Base-by-base conservation (phyloP, 2,888 invertebrate genomes). In the Noctua janthe region DNA sequence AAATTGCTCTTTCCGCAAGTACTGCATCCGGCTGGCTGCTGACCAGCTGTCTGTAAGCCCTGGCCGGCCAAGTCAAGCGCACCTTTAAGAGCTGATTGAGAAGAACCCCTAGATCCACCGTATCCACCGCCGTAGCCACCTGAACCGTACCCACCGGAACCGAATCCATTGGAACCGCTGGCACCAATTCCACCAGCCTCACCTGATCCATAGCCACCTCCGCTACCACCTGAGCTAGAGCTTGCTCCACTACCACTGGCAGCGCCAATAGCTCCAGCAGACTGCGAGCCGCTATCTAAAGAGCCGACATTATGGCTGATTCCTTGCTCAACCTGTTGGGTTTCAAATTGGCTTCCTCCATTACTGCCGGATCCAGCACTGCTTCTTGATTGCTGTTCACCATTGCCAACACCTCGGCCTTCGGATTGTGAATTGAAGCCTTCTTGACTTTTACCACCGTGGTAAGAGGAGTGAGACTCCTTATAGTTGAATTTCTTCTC, bases 1-100 rank as follows among this genome's bases (percentile, higher is more conserved):
- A 94, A 96, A 84, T 92, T 93, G 80, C 94, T 93, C 81, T 95
- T 96, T 3, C 77, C 86, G 56, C 97, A 97, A 47, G 95, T 94
- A 56, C 92, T 94, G 84, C 96, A 96, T 8, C 93, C 94, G 1
- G 75, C 75, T 43, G 77, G 77, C 43, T 86, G 85, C 23, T 86
- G 88, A 35, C 86, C 83, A 23, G 93, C 87, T 2, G 94, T 87
- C 64, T 95, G 92, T 5, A 95, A 84, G 2, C 96, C 95, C 83
- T 96, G 94, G 3, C 92, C 91, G 13, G 96, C 95, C 13, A 96
- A 89, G 8, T 92, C 89, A 49, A 95, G 83, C n/a, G 95, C 96
- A 29, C 95, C 95, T 15, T 89, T 90, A 23, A 95, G 86, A 43
- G 94, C 91, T 1, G 93, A 88, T 51, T 92, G 91, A 5, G 90